phyloP scores from a whole-genome alignment of 2,797 vertebrate species.

The Coranthus polyacanthus region DNA sequence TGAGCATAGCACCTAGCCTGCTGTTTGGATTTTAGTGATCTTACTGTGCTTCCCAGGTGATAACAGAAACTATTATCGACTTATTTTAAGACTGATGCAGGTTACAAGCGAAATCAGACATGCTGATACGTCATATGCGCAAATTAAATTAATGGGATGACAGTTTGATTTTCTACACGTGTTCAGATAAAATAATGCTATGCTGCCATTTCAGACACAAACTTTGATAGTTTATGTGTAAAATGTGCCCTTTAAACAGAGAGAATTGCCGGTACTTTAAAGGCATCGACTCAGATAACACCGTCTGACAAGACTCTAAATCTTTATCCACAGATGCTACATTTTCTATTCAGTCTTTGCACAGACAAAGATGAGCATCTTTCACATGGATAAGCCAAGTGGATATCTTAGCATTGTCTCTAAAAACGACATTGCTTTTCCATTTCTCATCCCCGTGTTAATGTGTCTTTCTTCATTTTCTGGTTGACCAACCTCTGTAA shows the following conservation, averaged over 20 bases:
- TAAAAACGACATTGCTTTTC: constrained; percentile 76
- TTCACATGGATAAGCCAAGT: constrained; percentile 47
- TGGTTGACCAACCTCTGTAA: constrained; percentile 82
- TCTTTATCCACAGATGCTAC: constrained; percentile 38
- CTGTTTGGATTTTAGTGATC: constrained; percentile 18
- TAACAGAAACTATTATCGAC: background rate
- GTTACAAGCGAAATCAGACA: background rate
- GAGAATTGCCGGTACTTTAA: constrained; percentile 5
- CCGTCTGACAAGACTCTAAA: constrained; percentile 21
- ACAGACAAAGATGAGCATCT: constrained; percentile 43
- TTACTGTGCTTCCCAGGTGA: constrained; percentile 1
- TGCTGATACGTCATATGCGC: fast-evolving
- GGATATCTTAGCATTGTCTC: constrained; percentile 65
- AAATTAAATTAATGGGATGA: background rate
- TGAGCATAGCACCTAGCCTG: constrained; percentile 20
- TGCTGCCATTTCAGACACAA: background rate
- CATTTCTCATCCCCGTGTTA: constrained; percentile 80
- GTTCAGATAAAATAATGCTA: background rate
- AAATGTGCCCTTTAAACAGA: constrained; percentile 10
- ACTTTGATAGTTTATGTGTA: background rate
- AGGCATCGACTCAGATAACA: constrained; percentile 27
- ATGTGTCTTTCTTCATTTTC: constrained; percentile 86
- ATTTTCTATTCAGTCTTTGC: constrained; percentile 32
- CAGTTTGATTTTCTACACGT: background rate
- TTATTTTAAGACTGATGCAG: background rate